Evolutionary conservation across 1,140 invertebrate genomes (phyloP).

Genomic region (Pseudoatta argentina): DNA sequence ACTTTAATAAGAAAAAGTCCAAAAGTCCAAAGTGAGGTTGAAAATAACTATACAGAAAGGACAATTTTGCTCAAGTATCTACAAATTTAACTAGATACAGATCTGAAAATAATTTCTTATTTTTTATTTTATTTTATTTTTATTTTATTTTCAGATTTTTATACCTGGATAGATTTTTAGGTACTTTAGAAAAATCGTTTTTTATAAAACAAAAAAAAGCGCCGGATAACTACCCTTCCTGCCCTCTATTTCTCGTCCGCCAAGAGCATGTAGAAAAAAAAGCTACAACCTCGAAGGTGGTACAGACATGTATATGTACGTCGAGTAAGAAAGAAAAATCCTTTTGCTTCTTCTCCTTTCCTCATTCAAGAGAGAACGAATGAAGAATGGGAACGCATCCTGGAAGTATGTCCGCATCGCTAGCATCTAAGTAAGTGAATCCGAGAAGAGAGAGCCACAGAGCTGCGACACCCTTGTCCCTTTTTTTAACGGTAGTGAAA

Average conservation of each 20-base stretch:
- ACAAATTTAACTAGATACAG: no score
- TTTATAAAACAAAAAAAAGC: not conserved
- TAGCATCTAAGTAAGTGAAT: conserved; percentile 22
- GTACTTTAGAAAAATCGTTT: no score
- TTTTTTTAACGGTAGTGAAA: not conserved
- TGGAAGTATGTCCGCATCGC: not conserved
- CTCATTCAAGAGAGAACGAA: conserved; percentile 17
- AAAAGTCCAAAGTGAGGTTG: no score
- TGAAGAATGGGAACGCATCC: conserved; percentile 1
- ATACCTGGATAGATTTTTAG: no score
- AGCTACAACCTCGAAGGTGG: not conserved
- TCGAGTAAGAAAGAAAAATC: conserved; percentile 25
- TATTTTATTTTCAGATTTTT: no score
- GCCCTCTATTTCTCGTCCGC: not conserved
- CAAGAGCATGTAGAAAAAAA: conserved; percentile 17
- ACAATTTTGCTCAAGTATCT: no score
- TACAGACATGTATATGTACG: not conserved
- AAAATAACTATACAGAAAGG: not conserved
- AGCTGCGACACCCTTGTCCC: conserved; percentile 1
- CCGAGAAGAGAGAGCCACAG: conserved; percentile 34
- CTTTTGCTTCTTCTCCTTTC: conserved; percentile 16
- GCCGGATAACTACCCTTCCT: not conserved
- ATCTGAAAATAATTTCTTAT: no score
- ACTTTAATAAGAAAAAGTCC: conserved; percentile 6
- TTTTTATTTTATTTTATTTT: no score